Evolutionary conservation across 1,140 invertebrate genomes (phyloP), one percentile per base, ranked within the genome.

Genomic region (Neodiprion virginianus): DNA sequence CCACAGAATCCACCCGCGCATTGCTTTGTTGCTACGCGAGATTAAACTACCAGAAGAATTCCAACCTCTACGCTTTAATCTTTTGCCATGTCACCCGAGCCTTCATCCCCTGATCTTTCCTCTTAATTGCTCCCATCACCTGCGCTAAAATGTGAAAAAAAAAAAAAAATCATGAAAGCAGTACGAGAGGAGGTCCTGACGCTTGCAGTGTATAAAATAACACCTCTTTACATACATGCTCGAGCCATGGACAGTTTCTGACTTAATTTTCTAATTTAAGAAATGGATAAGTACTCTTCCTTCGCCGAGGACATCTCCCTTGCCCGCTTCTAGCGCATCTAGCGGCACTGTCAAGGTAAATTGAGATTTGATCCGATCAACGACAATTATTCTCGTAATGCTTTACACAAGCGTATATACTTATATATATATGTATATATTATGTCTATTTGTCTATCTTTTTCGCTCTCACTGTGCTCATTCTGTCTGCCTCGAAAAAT

Each of bases 301-400:
- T 88, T 88, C 86, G 85, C 82, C 78, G 87, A 88, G 84, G 87
- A 88, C 82, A 85, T 88, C 82, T 86, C 83, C 80, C 84, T 88
- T 79, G 87, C 86, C 81, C 87, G 87, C 81, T 88, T 88, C 86
- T 87, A 88, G 87, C 87, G 87, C 84, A 88, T 87, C 86, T 87
- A 87, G 87, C 87, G 87, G 87, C 86, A 88, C 86, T 88, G 85
- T 86, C 86, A 88, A 88, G 87, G 87, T 88, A 86, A 84, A 79
- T 80, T 74, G 23, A 69, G 8, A 75, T 8, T 61, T 61, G n/a
- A 14, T 12, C 11, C 28, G 28, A 40, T 5, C 28, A 40, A 40
- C 28, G 28, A 40, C 1, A 40, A 40, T 40, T 61, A 61, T 61
- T 14, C 53, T 17, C 7, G 8, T 12, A 61, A 61, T 61, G n/a